Evolutionary conservation across 1,140 invertebrate genomes (phyloP).

Genomic region (Planococcus citri): DNA sequence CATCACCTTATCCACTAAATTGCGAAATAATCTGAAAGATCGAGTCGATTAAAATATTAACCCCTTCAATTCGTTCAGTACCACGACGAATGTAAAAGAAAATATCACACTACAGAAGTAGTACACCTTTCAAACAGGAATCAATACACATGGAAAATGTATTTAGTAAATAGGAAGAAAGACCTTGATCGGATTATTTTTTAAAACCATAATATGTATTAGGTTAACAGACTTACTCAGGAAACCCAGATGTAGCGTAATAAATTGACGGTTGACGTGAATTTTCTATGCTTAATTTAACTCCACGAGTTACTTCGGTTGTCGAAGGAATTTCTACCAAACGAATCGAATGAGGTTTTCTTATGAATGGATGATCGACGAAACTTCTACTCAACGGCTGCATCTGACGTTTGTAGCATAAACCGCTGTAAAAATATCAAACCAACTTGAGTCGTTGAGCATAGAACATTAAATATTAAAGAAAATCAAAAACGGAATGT

Average conservation of each 20-base stretch:
- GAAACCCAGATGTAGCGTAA: neutral
- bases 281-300: constrained; percentile 45
- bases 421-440: constrained; percentile 28
- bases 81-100: too few species aligned
- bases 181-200: too few species aligned
- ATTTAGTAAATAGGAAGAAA: too few species aligned
- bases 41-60: constrained; percentile 3
- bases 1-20: constrained; percentile 40
- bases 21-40: constrained; percentile 31
- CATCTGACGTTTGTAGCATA: constrained; percentile 39
- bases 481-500: neutral
- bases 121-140: too few species aligned
- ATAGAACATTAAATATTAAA: neutral
- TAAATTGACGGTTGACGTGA: constrained; percentile 27
- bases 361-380: constrained; percentile 39
- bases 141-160: neutral
- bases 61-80: too few species aligned
- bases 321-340: constrained; percentile 58
- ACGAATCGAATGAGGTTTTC: constrained; percentile 61
- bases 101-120: too few species aligned
- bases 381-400: constrained; percentile 44
- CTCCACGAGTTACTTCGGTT: constrained; percentile 39
- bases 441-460: neutral
- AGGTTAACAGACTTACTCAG: neutral
- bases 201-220: too few species aligned